Conservation (phyloP, 2,797 vertebrate genomes). For the Arctocebus calabarensis region DNA sequence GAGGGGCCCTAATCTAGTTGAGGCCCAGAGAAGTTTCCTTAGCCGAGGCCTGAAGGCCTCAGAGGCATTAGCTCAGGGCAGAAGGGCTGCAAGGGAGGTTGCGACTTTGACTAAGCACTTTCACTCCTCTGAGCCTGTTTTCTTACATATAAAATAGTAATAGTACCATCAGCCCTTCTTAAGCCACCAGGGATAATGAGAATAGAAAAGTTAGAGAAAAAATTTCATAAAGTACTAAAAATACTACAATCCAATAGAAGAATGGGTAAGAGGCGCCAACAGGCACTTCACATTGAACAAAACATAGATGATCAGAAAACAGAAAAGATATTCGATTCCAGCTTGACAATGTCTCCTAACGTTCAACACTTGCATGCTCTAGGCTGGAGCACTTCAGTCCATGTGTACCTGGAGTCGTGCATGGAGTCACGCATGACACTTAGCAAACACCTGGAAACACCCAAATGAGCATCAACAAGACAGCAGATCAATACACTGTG, state of each 20-base stretch:
- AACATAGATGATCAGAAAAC: background rate
- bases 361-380: background rate
- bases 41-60: background rate
- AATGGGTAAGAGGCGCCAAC: background rate
- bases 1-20: background rate
- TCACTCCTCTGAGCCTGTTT: background rate
- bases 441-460: background rate
- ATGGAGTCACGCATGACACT: background rate
- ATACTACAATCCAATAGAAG: background rate
- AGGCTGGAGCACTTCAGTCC: background rate
- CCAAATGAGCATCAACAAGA: background rate
- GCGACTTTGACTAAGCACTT: background rate
- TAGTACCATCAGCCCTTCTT: background rate
- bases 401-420: background rate
- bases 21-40: background rate
- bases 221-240: background rate
- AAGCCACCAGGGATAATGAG: background rate
- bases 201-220: background rate
- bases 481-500: background rate
- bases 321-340: background rate
- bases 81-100: background rate
- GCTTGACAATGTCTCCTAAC: background rate
- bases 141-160: background rate
- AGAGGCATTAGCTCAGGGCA: background rate
- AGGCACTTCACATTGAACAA: background rate